These are phyloP conservation scores for Gobiocypris rarus DNA, from an alignment of 2,113 vertebrate genomes.

Conservation along the genomic window DNA sequence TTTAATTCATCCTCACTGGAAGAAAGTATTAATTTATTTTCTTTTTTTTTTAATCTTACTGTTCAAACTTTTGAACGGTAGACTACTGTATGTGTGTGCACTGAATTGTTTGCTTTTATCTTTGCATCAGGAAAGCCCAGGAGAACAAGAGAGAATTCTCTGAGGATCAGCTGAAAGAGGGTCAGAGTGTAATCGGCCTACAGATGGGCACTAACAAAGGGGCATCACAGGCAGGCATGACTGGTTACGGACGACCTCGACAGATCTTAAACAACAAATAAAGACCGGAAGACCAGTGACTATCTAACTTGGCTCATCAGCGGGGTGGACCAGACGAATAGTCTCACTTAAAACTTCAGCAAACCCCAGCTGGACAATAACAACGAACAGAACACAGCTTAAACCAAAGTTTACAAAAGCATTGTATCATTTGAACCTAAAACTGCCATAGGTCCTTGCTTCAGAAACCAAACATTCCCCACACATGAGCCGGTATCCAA, in stretches of 20 bases:
- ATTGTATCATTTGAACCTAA: background rate
- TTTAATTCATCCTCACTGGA: too few relatives aligned
- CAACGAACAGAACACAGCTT: constrained; percentile 60
- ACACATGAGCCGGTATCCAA: background rate
- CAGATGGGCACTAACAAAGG: constrained; percentile 96
- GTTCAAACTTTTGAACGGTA: background rate
- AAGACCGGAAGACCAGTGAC: background rate
- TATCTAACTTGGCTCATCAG: constrained; percentile 39
- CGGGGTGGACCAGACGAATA: constrained; percentile 45
- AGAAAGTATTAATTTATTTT: too few relatives aligned
- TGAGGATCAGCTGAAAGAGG: constrained; percentile 89
- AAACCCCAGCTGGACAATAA: constrained; percentile 68
- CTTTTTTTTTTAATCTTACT: background rate
- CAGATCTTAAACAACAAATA: constrained; percentile 84
- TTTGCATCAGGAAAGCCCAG: constrained; percentile 85
- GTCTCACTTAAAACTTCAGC: constrained; percentile 52
- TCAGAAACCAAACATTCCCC: background rate
- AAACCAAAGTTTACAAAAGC: constrained; percentile 18
- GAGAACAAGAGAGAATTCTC: constrained; percentile 93
- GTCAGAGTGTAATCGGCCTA: constrained; percentile 89
- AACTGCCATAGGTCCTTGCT: background rate
- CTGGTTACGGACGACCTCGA: constrained; percentile 87
- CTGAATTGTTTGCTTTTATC: constrained; percentile 20
- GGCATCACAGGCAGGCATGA: constrained; percentile 93
- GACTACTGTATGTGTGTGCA: background rate